Base-by-base conservation (phyloP, 1,140 invertebrate species). In the Wasmannia auropunctata region DNA sequence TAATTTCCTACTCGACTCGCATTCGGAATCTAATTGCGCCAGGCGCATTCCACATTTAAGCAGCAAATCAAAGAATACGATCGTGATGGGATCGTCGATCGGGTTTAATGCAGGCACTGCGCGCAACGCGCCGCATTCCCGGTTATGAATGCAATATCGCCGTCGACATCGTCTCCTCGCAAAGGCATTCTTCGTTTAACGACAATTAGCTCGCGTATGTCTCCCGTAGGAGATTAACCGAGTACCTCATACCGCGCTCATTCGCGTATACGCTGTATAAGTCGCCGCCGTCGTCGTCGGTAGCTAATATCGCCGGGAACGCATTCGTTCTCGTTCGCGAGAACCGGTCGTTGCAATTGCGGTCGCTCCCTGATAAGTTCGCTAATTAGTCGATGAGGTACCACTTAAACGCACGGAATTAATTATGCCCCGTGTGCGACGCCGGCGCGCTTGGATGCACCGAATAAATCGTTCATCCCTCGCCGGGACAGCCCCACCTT, bases 321-420 rank as follows among this genome's bases (percentile, higher is more conserved):
- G 60, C 83, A 56, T 83, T 81, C 43, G 63, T 56, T 63, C 43
- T 10, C 11, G 37, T n/a, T n/a, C n/a, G n/a, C n/a, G n/a, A n/a
- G 49, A 40, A 31, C 75, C 40, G 14, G 3, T 37, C 60, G 85
- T 65, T 67, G 69, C 58, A 31, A 63, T 87, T 79, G 72, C 28
- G 56, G 49, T 10, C 54, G 46, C 72, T n/a, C n/a, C n/a, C 40
- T 60, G 79, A 85, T 69, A 87, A 83, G 56, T 84, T 77, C 40
- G 79, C 70, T 90, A 90, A 90, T 90, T 90, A 90, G 86, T 75
- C 89, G 89, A 75, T 87, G 80, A 80, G 46, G 11, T 43, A 79
- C 54, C 80, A 67, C 67, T 87, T 87, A 87, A 87, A 81, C 40
- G 34, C 14, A 37, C 7, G 37, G 56, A 49, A 81, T 67, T 62